Evolutionary conservation across 2,888 invertebrate species (phyloP), one percentile per base, ranked within the genome.

Genomic region (Cancer borealis): DNA sequence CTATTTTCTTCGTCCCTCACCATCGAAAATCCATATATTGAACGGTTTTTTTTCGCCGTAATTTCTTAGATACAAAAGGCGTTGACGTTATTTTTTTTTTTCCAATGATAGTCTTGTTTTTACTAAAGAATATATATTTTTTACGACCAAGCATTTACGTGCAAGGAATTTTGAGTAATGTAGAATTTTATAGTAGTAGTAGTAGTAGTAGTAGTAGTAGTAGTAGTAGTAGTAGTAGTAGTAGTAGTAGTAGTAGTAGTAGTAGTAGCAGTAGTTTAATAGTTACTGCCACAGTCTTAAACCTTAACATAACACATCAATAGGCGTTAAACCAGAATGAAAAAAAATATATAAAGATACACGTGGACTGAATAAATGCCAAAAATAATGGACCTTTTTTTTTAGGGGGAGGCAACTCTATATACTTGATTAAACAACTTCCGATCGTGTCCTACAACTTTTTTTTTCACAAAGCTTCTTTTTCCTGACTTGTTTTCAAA

Each of bases 21-120:
- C 17, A 60, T 60, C 60, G 60, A 10, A 26, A 79, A 79, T 79
- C 73, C 73, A 79, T 79, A 79, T 79, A 79, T 79, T 79, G 73
- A 79, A 26, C 73, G 8, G 5, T 21, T 26, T 79, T 26, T 79
- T 26, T n/a, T n/a, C n/a, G 8, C 73, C 73, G 73, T 26, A 79
- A 26, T 79, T 79, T 79, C 73, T n/a, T 26, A 26, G n/a, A n/a
- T 79, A 79, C 73, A n/a, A 79, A 79, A 79, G 73, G 73, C 26
- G 10, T 79, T n/a, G 6, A 17, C 21, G 10, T 79, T 79, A 10
- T 79, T 79, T 79, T 79, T 79, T 79, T 10, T 26, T n/a, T n/a
- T 10, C 21, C 10, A 79, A n/a, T 79, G 26, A n/a, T 79, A 26
- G n/a, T 79, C 73, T 79, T 26, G 73, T 79, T 79, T 79, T 60